Percentiles rank a stretch among this genome's conserved stretches.
Evolutionary conservation across 2,888 invertebrate species (phyloP).

Genomic region (Apotomis capreana): DNA sequence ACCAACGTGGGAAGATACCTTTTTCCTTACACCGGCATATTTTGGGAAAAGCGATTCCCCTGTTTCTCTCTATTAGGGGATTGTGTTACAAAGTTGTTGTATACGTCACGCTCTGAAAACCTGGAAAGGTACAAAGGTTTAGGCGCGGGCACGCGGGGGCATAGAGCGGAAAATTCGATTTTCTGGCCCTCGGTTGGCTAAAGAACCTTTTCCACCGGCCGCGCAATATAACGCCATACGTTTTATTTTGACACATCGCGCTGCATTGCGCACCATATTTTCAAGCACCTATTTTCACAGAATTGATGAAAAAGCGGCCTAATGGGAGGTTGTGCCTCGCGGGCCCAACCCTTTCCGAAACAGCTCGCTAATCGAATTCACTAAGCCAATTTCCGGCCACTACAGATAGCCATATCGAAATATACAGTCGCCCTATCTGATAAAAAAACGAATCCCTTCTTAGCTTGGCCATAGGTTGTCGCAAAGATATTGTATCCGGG

Average conservation of each 20-base stretch:
- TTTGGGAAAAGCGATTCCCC: slow-evolving; percentile 5
- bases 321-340: slow-evolving; percentile 64
- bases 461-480: background rate
- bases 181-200: slow-evolving; percentile 63
- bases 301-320: slow-evolving; percentile 43
- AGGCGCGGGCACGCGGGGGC: slow-evolving; percentile 54
- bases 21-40: background rate
- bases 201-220: slow-evolving; percentile 14
- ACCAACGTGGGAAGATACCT: background rate
- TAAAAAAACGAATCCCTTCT: slow-evolving; percentile 53
- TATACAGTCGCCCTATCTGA: slow-evolving; percentile 64
- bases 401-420: slow-evolving; percentile 71
- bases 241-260: background rate
- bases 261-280: background rate
- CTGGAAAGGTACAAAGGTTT: slow-evolving; percentile 62
- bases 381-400: slow-evolving; percentile 70
- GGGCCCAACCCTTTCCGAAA: slow-evolving; percentile 71
- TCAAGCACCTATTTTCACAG: background rate
- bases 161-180: slow-evolving; percentile 79
- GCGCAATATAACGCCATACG: background rate
- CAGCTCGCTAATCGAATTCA: slow-evolving; percentile 76
- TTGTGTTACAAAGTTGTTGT: slow-evolving; percentile 58
- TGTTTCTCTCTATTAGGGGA: slow-evolving; percentile 23
- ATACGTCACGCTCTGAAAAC: slow-evolving; percentile 71
- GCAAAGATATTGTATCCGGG: background rate